Evolutionary conservation across 2,888 invertebrate genomes (phyloP), one percentile per base, ranked within the genome.

Genomic region (Gandaritis pyraliata): DNA sequence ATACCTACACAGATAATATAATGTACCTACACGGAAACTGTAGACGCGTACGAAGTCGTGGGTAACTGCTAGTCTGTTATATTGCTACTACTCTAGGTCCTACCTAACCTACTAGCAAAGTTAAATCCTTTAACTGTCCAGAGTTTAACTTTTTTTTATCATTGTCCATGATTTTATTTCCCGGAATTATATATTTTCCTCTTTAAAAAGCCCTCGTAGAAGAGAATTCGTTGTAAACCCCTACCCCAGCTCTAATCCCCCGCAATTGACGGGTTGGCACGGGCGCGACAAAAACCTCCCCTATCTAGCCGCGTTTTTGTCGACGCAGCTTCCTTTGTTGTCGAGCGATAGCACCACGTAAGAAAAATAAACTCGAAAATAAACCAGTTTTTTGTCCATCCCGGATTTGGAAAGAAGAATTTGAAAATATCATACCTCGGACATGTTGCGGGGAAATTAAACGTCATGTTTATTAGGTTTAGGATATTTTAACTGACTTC

Each of bases 281-380:
- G 58, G 55, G 53, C 41, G 62, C 63, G 63, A 63, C 64, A 64
- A 64, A 64, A 64, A 64, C 64, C 48, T 48, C 64, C 64, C 64
- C 59, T 56, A 56, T 58, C 60, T 57, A 33, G 62, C 58, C 50
- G 47, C 71, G 78, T 79, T 79, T 79, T 77, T 78, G 77, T 66
- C 58, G 72, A 68, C 70, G 68, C 76, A 75, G 73, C 71, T 62
- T 69, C 73, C 64, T 70, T 77, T 77, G 77, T 74, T 66, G 50
- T 69, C 68, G 70, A 67, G 61, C 70, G 69, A 71, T 78, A 72
- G 71, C 70, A 71, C 69, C 71, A 61, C 73, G 62, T 70, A 73
- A 76, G 75, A 77, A 78, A 78, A 76, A 78, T 77, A 74, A 69
- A 69, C 65, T 54, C 45, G 52, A 63, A 47, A 63, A 58, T 56